Conservation (phyloP, 2,888 invertebrate species). For the Gnatocerus cornutus region DNA sequence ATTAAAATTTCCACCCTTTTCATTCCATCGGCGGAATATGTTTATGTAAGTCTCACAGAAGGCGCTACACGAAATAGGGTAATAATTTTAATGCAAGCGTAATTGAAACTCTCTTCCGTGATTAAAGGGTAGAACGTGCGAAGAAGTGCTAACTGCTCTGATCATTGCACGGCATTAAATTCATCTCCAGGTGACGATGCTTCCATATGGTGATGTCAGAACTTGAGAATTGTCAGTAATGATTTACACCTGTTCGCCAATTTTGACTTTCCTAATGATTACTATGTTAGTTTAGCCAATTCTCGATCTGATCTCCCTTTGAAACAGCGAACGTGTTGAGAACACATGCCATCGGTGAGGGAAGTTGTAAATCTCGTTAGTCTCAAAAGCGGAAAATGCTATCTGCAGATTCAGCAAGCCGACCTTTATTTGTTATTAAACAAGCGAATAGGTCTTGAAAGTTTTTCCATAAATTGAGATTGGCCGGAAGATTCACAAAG, state of each 20-base stretch:
- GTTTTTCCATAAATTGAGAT: conserved; percentile 52
- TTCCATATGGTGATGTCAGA: conserved; percentile 37
- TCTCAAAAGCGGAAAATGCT: conserved; percentile 39
- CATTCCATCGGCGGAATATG: conserved; percentile 22
- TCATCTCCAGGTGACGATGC: conserved; percentile 47
- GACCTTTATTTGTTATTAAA: conserved; percentile 47
- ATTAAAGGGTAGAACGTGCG: conserved; percentile 54
- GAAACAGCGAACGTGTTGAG: conserved; percentile 32
- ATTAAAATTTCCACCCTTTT: conserved; percentile 31
- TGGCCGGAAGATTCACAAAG: conserved; percentile 48
- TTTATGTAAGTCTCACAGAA: conserved; percentile 37
- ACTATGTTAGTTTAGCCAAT: conserved; percentile 40
- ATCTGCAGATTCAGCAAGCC: conserved; percentile 47
- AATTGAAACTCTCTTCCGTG: conserved; percentile 51
- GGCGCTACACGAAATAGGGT: conserved; percentile 37
- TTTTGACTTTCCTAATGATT: conserved; percentile 38
- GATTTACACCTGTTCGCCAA: conserved; percentile 48
- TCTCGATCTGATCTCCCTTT: conserved; percentile 19
- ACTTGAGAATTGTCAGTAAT: conserved; percentile 32
- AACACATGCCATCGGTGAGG: conserved; percentile 12
- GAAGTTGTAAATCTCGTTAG: conserved; percentile 33
- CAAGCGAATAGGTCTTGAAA: conserved; percentile 50
- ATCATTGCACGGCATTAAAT: conserved; percentile 54
- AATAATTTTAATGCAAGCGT: conserved; percentile 52
- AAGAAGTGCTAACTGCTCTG: conserved; percentile 55